phyloP scores from a whole-genome alignment of 2,113 vertebrate species.

The Crocuta crocuta region DNA sequence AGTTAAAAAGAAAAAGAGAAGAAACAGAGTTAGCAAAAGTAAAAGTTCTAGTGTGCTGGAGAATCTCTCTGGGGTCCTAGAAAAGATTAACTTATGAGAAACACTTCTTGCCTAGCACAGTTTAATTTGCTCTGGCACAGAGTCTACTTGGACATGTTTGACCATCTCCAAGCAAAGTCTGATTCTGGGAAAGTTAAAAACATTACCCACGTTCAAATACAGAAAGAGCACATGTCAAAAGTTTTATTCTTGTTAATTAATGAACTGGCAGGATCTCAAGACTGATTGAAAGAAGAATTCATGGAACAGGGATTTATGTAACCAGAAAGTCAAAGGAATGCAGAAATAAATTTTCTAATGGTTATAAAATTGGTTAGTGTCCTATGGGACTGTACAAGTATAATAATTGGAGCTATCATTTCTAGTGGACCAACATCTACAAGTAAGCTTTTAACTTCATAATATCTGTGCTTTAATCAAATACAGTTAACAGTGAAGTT shows the following conservation, averaged over 20 bases:
- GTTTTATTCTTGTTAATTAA: background rate
- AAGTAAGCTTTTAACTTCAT: background rate
- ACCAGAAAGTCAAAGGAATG: background rate
- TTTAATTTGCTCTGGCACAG: background rate
- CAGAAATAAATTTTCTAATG: background rate
- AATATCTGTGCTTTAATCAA: background rate
- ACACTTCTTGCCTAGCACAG: background rate
- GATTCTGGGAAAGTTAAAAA: slow-evolving; percentile 13
- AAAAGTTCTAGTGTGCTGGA: background rate
- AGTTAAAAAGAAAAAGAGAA: background rate
- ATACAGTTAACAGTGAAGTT: background rate
- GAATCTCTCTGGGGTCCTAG: no score
- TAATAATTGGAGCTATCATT: background rate
- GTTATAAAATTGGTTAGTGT: background rate
- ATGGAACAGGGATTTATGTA: background rate
- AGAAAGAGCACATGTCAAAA: background rate
- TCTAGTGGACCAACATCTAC: background rate
- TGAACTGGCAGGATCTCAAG: background rate
- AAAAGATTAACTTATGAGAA: fast-evolving
- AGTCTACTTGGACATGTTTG: background rate
- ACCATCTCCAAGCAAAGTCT: background rate
- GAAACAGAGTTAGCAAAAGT: background rate
- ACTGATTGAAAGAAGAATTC: background rate
- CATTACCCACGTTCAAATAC: background rate
- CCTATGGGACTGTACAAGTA: background rate